Conservation (phyloP, 2,797 vertebrate genomes). For the Sebastolobus altivelis region DNA sequence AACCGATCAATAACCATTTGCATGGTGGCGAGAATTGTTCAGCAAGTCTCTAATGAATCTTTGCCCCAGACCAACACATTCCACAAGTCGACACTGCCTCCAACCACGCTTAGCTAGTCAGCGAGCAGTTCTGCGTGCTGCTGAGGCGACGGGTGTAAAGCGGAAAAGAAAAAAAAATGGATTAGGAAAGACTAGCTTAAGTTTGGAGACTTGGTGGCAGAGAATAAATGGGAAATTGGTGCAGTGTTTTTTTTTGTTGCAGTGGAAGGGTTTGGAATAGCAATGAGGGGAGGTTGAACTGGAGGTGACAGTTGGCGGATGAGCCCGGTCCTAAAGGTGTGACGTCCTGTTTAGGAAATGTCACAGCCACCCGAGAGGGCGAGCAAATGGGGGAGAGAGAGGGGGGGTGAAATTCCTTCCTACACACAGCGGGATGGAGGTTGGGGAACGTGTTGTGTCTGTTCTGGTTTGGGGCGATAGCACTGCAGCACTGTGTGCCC, state of each 20-base stretch:
- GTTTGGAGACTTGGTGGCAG: constrained; percentile 58
- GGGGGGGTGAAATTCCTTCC: constrained; percentile 77
- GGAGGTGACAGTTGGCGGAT: constrained; percentile 71
- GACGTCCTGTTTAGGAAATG: constrained; percentile 86
- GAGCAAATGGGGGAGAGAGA: constrained; percentile 73
- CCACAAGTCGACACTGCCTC: constrained; percentile 84
- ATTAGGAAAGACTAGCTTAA: constrained; percentile 43
- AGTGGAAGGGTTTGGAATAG: constrained; percentile 63
- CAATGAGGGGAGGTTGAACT: constrained; percentile 62
- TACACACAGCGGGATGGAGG: constrained; percentile 73
- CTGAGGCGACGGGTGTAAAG: constrained; percentile 64
- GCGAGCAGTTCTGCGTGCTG: constrained; percentile 43
- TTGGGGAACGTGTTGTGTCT: constrained; percentile 79
- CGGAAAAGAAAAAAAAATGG: constrained; percentile 33
- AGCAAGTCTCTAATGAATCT: constrained; percentile 86
- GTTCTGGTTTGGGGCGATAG: constrained; percentile 79
- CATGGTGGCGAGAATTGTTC: constrained; percentile 82
- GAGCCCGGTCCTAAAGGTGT: constrained; percentile 73
- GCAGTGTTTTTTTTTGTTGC: constrained; percentile 62
- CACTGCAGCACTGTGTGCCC: constrained; percentile 88
- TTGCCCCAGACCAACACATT: constrained; percentile 85
- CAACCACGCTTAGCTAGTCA: constrained; percentile 52
- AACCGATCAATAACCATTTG: constrained; percentile 80
- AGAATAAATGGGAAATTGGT: constrained; percentile 63
- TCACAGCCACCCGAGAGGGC: constrained; percentile 80